A percentile compares a stretch with the other conserved stretches of the same genome.
Evolutionary conservation across 2,888 invertebrate species (phyloP).

Genomic region (Linnaemya tessellans): DNA sequence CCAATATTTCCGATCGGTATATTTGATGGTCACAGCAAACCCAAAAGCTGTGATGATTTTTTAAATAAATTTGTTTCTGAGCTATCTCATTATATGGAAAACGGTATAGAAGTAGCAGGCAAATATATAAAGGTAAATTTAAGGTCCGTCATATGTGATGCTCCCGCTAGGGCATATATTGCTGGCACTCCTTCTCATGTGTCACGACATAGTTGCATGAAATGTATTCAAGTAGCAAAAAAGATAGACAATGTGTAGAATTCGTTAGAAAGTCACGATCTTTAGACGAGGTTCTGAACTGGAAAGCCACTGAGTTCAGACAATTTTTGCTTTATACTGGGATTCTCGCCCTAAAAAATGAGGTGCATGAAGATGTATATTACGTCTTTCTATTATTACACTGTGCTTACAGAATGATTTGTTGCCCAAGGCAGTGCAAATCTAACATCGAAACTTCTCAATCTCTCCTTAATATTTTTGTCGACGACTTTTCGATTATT

Average conservation of each 20-base stretch:
- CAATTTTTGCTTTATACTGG: slow-evolving; percentile 66
- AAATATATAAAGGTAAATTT: not conserved
- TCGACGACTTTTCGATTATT: not conserved
- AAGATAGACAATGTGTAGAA: slow-evolving; percentile 22
- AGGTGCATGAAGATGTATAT: slow-evolving; percentile 7
- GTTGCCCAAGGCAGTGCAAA: slow-evolving; percentile 46
- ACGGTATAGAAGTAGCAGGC: not conserved
- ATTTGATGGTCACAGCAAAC: no score
- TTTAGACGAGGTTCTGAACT: not conserved
- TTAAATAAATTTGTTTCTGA: not conserved
- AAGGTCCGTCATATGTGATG: no score
- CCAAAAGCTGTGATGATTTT: not conserved
- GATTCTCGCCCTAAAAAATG: slow-evolving; percentile 39
- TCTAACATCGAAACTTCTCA: slow-evolving; percentile 68
- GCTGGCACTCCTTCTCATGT: slow-evolving; percentile 37
- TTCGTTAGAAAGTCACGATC: not conserved
- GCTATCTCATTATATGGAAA: not conserved
- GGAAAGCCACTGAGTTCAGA: slow-evolving; percentile 68
- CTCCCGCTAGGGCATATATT: no score
- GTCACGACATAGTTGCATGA: slow-evolving; percentile 47
- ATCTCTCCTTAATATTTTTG: slow-evolving; percentile 27
- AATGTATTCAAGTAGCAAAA: slow-evolving; percentile 35
- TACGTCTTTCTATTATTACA: slow-evolving; percentile 61
- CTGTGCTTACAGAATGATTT: slow-evolving; percentile 56
- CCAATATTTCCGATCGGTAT: no score